These are phyloP conservation scores for Tauraco erythrolophus DNA, from an alignment of 2,113 vertebrate species.

Conservation along the genomic window DNA sequence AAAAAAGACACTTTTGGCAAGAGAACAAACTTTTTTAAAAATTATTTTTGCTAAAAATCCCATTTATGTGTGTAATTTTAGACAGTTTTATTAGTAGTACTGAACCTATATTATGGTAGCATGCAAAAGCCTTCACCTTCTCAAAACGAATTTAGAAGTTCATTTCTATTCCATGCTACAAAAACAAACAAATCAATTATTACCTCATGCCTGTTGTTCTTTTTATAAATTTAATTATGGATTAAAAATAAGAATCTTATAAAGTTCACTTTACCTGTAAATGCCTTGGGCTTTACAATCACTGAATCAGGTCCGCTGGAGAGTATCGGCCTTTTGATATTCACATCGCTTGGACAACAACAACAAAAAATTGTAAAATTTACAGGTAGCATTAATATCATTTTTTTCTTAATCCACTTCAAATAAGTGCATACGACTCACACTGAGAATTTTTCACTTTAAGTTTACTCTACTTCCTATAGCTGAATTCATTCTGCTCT, in stretches of 20 bases:
- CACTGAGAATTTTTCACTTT: neutral
- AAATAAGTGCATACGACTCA: neutral
- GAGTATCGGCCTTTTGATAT: constrained; percentile 89
- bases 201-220: neutral
- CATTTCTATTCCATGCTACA: neutral
- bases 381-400: neutral
- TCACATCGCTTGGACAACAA: constrained; percentile 81
- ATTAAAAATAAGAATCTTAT: neutral
- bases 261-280: constrained; percentile 80
- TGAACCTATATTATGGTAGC: neutral
- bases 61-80: neutral
- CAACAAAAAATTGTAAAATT: neutral
- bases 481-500: neutral
- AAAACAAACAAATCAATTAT: neutral
- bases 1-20: neutral
- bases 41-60: neutral
- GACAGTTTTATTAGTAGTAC: neutral
- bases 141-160: neutral
- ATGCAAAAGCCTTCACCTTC: neutral
- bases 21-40: neutral
- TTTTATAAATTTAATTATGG: neutral
- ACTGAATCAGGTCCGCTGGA: constrained; percentile 86
- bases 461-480: neutral
- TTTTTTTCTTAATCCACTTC: neutral
- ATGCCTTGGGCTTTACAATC: constrained; percentile 80